Percentiles rank a stretch among this genome's conserved stretches.
These are phyloP conservation scores for Drosophila cyrtoloma DNA, from an alignment of 2,888 invertebrate species.

Conservation along the genomic window DNA sequence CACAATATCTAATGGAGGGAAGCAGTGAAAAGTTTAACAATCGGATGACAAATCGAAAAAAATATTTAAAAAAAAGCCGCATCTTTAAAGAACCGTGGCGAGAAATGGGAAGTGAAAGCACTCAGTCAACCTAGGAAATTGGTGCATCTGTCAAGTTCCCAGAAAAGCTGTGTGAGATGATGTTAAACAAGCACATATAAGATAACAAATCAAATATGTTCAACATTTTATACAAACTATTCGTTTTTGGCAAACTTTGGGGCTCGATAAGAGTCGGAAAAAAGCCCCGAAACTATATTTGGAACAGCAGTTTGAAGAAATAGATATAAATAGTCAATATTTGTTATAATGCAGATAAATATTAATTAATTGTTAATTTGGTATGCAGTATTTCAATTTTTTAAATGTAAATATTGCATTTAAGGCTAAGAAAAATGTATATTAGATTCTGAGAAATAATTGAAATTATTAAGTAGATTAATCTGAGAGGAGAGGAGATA, in stretches of 20 bases:
- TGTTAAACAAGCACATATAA: constrained; percentile 26
- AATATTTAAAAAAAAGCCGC: background rate
- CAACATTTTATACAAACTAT: constrained; percentile 17
- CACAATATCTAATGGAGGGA: constrained; percentile 24
- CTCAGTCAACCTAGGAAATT: constrained; percentile 12
- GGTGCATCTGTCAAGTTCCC: constrained; percentile 20
- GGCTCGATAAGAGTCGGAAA: constrained; percentile 34
- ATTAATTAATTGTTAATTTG: background rate
- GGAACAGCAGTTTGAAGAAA: background rate
- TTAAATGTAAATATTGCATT: background rate
- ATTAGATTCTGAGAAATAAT: background rate
- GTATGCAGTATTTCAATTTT: background rate
- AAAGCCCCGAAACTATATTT: background rate
- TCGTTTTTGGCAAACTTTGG: constrained; percentile 19
- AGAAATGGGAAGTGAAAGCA: constrained; percentile 20
- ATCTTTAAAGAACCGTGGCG: background rate
- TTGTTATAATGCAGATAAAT: background rate
- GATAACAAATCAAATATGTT: constrained; percentile 45
- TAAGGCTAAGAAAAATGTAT: background rate
- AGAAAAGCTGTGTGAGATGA: constrained; percentile 32
- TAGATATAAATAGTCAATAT: background rate
- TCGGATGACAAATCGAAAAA: constrained; percentile 32
- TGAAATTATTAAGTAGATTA: background rate
- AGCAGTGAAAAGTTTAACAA: constrained; percentile 12
- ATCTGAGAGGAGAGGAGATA: background rate